Percentiles rank a stretch among this genome's conserved stretches.
phyloP scores from a whole-genome alignment of 2,797 vertebrate genomes.

The Diplodus puntazzo region DNA sequence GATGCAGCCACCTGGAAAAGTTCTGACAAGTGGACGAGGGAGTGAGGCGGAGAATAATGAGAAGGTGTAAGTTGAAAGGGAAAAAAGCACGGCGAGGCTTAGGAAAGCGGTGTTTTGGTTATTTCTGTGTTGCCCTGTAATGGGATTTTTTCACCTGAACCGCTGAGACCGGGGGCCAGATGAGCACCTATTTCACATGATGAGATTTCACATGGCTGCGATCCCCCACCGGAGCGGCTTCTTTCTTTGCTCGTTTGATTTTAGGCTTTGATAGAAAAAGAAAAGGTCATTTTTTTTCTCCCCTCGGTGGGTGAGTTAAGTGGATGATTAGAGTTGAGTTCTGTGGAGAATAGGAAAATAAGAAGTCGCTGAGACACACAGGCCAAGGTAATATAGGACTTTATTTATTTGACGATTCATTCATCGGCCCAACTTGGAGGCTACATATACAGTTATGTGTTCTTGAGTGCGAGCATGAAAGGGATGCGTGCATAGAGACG shows the following conservation, averaged over 20 bases:
- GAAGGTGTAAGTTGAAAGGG: slow-evolving; percentile 51
- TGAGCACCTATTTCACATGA: slow-evolving; percentile 76
- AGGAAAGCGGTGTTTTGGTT: slow-evolving; percentile 67
- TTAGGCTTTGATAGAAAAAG: slow-evolving; percentile 63
- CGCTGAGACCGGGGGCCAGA: slow-evolving; percentile 67
- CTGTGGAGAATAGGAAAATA: slow-evolving; percentile 54
- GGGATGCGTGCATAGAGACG: background rate
- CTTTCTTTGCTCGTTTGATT: slow-evolving; percentile 69
- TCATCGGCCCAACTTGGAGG: slow-evolving; percentile 40
- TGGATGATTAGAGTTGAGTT: slow-evolving; percentile 68
- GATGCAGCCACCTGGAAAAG: slow-evolving; percentile 62
- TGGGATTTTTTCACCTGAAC: slow-evolving; percentile 74
- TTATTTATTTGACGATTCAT: slow-evolving; percentile 61
- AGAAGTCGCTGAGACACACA: slow-evolving; percentile 33
- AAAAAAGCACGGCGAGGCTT: slow-evolving; percentile 42
- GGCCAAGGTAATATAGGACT: slow-evolving; percentile 48
- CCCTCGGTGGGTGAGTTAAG: slow-evolving; percentile 60
- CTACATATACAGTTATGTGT: slow-evolving; percentile 10
- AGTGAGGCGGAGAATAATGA: slow-evolving; percentile 64
- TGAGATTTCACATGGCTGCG: slow-evolving; percentile 69
- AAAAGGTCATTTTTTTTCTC: slow-evolving; percentile 15
- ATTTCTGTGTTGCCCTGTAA: slow-evolving; percentile 70
- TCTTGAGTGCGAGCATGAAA: slow-evolving; percentile 3
- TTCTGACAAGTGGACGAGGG: slow-evolving; percentile 67
- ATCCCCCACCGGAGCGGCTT: slow-evolving; percentile 58